Conservation (phyloP, 23 tunicate species). For the Aplidium turbinatum region DNA sequence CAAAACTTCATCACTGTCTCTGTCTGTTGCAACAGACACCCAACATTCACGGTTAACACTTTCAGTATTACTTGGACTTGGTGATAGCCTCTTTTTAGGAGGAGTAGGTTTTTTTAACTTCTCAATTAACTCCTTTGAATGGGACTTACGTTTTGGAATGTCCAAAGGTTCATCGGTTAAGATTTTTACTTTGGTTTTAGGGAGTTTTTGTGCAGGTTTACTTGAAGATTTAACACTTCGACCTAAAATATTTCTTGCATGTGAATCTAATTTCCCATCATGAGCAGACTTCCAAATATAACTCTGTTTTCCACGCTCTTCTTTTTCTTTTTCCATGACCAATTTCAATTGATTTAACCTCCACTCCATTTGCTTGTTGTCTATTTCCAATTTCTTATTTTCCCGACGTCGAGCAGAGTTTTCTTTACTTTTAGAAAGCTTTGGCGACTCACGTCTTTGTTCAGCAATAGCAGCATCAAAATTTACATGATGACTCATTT, state of each 20-base stretch:
- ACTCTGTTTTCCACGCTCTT: constrained; percentile 69
- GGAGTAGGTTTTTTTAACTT: constrained; percentile 46
- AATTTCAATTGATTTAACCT: constrained; percentile 68
- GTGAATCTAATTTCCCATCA: constrained; percentile 66
- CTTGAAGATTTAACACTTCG: constrained; percentile 49
- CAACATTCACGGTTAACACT: constrained; percentile 48
- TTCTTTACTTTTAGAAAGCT: constrained; percentile 37
- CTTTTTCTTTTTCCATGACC: constrained; percentile 86
- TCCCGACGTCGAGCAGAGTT: constrained; percentile 67
- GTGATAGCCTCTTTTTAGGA: constrained; percentile 5
- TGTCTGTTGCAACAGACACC: constrained; percentile 63
- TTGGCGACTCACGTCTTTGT: constrained; percentile 49
- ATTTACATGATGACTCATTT: constrained; percentile 87
- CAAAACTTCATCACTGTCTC: constrained; percentile 58
- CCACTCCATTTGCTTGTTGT: constrained; percentile 98
- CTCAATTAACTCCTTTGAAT: constrained; percentile 49
- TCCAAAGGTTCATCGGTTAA: constrained; percentile 89
- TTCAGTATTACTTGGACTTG: neutral
- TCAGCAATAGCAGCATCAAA: constrained; percentile 50
- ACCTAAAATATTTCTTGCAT: constrained; percentile 79
- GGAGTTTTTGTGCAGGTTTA: constrained; percentile 11
- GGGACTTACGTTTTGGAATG: constrained; percentile 49
- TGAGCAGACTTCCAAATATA: constrained; percentile 84
- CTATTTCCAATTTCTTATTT: constrained; percentile 77
- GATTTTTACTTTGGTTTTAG: constrained; percentile 48